Percentiles rank a stretch among this genome's conserved stretches.
phyloP scores from a whole-genome alignment of 1,140 invertebrate species.

The Drosophila pallidifrons region DNA sequence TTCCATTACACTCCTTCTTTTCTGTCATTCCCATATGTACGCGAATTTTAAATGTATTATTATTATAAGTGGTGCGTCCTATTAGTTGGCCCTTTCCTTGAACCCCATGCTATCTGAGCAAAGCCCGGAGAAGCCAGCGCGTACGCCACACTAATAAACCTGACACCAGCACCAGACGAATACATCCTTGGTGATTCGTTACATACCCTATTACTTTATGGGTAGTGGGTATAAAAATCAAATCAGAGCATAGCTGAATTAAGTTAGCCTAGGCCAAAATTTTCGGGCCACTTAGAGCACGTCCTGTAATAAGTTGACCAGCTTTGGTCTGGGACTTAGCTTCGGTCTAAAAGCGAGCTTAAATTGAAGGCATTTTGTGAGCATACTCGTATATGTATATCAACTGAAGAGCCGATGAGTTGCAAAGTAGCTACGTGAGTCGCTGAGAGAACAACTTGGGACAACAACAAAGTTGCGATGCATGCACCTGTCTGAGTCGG shows the following conservation, averaged over 20 bases:
- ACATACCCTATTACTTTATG: too few relatives aligned
- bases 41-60: too few relatives aligned
- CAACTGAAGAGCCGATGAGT: constrained; percentile 7
- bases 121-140: too few relatives aligned
- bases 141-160: too few relatives aligned
- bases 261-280: neutral
- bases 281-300: neutral
- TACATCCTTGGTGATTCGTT: too few relatives aligned
- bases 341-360: neutral
- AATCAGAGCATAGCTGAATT: constrained; percentile 4
- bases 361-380: constrained; percentile 33
- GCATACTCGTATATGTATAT: constrained; percentile 15
- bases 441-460: constrained; percentile 46
- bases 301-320: neutral
- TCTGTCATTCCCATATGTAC: too few relatives aligned
- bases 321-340: neutral
- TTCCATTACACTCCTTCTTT: too few relatives aligned
- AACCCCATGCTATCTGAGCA: too few relatives aligned
- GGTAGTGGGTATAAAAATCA: neutral
- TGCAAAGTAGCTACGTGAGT: constrained; percentile 38
- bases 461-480: constrained; percentile 63
- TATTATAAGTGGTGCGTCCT: too few relatives aligned
- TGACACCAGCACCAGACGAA: too few relatives aligned
- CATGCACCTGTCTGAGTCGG: constrained; percentile 64
- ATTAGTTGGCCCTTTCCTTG: too few relatives aligned